Base-by-base conservation (phyloP, 2,797 vertebrate genomes). In the Thalassophryne amazonica region DNA sequence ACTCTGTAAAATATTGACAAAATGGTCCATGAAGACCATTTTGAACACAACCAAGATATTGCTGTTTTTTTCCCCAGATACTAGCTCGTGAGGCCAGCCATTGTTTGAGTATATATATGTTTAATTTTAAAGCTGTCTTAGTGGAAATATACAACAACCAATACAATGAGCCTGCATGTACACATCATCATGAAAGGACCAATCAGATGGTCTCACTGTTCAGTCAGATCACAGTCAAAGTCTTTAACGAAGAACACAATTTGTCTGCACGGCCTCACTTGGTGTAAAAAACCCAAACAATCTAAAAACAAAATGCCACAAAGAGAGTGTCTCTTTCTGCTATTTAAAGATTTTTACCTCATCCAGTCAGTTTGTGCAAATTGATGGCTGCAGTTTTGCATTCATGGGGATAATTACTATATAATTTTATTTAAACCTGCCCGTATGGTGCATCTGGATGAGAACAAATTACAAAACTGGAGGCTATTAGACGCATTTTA, bases 381-480 rank as follows among this genome's bases (percentile, higher is more conserved):
- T 50, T 8, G 30, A 46, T 30, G 15, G 33, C 53, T 40, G 24
- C 37, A 20, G 32, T 52, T 78, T 54, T 56, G 40, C 47, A 72
- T 72, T 45, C 49, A 31, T n/a, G 9, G 23, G 36, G 35, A 77
- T 76, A 76, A 80, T 81, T 78, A 53, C 49, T 28, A 50, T 42
- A 58, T 71, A 47, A 78, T 80, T 79, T 63, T 0, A 33, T 54
- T 72, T 57, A 77, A 76, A 73, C 52, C 35, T 55, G 40, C 54
- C 53, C 49, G 55, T 32, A 33, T 29, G 30, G 25, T 47, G 62
- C 77, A 78, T 75, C 73, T 83, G 73, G 57, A 76, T 49, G 49
- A 69, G 78, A 76, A 76, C 64, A 71, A 76, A 63, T 28, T 25
- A 9, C 24, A 33, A 65, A 64, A 63, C 37, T 37, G 33, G 0